Conservation (phyloP, 2,113 vertebrate species). For the Thamnophis sirtalis region DNA sequence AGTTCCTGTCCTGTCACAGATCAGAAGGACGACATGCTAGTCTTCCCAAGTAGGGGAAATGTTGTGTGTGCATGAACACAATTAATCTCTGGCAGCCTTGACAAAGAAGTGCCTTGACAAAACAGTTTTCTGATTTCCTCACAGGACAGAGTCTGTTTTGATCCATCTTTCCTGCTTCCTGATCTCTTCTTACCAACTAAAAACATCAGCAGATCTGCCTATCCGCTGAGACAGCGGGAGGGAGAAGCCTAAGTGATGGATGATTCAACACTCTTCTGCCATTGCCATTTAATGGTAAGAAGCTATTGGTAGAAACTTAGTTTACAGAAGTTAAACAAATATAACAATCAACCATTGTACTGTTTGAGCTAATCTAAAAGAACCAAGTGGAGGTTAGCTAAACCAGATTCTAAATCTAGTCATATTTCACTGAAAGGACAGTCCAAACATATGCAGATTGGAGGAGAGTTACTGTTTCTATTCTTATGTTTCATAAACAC, state of each 20-base stretch:
- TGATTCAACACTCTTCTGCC: constrained; percentile 53
- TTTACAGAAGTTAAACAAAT: constrained; percentile 82
- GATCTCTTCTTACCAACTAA: constrained; percentile 76
- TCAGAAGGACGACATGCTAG: constrained; percentile 65
- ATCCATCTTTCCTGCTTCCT: constrained; percentile 91
- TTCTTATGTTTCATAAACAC: background rate
- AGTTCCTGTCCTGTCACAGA: constrained; percentile 59
- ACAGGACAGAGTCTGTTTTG: constrained; percentile 79
- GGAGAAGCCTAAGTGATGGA: constrained; percentile 69
- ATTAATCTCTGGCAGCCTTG: constrained; percentile 80
- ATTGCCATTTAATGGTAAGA: constrained; percentile 71
- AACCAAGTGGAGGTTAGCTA: constrained; percentile 67
- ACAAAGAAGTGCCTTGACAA: constrained; percentile 88
- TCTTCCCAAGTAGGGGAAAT: constrained; percentile 55
- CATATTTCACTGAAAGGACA: constrained; percentile 45
- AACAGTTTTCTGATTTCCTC: constrained; percentile 85
- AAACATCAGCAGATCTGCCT: constrained; percentile 77
- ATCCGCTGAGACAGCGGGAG: constrained; percentile 73
- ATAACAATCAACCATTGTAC: constrained; percentile 75
- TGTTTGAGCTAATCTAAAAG: constrained; percentile 61
- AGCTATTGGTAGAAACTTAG: constrained; percentile 75
- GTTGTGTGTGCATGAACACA: constrained; percentile 64
- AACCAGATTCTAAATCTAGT: constrained; percentile 62
- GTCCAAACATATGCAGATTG: background rate
- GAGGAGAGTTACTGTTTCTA: background rate